These are phyloP conservation scores for Ophioninae sp. DNA, from an alignment of 2,888 invertebrate genomes.

Conservation along the genomic window DNA sequence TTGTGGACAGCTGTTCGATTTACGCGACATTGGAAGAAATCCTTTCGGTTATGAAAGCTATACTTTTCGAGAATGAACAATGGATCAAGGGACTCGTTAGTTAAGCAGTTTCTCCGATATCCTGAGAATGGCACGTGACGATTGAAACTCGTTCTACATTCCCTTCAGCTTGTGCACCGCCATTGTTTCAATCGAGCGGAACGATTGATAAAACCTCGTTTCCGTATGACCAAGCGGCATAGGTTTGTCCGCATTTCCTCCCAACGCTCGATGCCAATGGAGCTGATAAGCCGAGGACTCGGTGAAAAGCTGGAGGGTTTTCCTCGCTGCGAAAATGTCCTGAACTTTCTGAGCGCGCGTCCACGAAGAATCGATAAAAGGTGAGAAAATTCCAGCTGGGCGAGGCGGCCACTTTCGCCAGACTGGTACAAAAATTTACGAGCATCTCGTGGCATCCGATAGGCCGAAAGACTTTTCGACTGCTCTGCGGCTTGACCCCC, in stretches of 20 bases:
- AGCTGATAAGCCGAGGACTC: not conserved
- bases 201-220: slow-evolving; percentile 9
- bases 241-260: not conserved
- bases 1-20: not conserved
- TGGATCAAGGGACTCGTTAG: not conserved
- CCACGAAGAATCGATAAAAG: slow-evolving; percentile 47
- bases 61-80: not conserved
- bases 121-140: slow-evolving; percentile 10
- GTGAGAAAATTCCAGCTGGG: slow-evolving; percentile 21
- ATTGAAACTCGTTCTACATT: slow-evolving; percentile 32
- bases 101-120: slow-evolving; percentile 29
- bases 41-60: not conserved
- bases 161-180: slow-evolving; percentile 1
- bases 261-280: slow-evolving; percentile 6
- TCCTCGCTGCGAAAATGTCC: slow-evolving; percentile 10
- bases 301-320: not conserved
- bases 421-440: slow-evolving; percentile 37
- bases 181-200: not conserved
- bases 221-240: not conserved
- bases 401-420: slow-evolving; percentile 18
- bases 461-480: slow-evolving; percentile 29
- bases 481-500: slow-evolving; percentile 7
- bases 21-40: not conserved
- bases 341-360: not conserved
- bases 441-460: slow-evolving; percentile 49